Evolutionary conservation across 2,888 invertebrate species (phyloP).

Genomic region (Epistrophella euchroma): DNA sequence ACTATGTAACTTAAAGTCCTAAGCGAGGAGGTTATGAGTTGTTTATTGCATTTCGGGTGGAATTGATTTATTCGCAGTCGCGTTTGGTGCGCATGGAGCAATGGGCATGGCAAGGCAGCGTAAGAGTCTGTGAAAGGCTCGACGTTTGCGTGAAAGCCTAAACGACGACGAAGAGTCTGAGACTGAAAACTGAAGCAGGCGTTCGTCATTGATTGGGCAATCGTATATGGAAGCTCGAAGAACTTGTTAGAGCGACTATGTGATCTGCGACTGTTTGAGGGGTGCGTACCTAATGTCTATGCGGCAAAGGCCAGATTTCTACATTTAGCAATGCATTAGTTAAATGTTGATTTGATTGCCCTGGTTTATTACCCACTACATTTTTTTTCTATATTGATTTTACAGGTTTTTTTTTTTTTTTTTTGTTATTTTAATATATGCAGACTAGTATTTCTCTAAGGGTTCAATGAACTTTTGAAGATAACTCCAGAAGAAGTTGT

Average conservation of each 20-base stretch:
- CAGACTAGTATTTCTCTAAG: neutral
- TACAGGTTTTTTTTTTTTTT: constrained; percentile 1
- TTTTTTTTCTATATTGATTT: constrained; percentile 14
- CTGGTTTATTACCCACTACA: constrained; percentile 17
- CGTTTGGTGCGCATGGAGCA: constrained; percentile 19
- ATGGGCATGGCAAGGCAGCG: constrained; percentile 38
- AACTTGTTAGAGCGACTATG: constrained; percentile 31
- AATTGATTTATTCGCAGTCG: constrained; percentile 63
- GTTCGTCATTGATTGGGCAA: constrained; percentile 18
- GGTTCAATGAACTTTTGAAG: constrained; percentile 11
- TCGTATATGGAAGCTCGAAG: constrained; percentile 26
- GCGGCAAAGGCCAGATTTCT: neutral
- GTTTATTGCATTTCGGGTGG: constrained; percentile 65
- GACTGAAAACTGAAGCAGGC: constrained; percentile 43
- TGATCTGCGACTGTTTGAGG: neutral
- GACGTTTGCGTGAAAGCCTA: constrained; percentile 52
- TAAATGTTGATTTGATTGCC: constrained; percentile 27
- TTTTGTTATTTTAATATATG: neutral
- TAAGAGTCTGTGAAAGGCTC: constrained; percentile 29
- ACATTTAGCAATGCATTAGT: constrained; percentile 20
- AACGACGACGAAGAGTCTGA: constrained; percentile 61
- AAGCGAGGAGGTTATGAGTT: constrained; percentile 60
- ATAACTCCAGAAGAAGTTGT: neutral
- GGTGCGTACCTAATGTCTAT: constrained; percentile 1
- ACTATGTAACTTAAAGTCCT: constrained; percentile 2